phyloP scores from a whole-genome alignment of 2,888 invertebrate genomes.

The Eupithecia centaureata region DNA sequence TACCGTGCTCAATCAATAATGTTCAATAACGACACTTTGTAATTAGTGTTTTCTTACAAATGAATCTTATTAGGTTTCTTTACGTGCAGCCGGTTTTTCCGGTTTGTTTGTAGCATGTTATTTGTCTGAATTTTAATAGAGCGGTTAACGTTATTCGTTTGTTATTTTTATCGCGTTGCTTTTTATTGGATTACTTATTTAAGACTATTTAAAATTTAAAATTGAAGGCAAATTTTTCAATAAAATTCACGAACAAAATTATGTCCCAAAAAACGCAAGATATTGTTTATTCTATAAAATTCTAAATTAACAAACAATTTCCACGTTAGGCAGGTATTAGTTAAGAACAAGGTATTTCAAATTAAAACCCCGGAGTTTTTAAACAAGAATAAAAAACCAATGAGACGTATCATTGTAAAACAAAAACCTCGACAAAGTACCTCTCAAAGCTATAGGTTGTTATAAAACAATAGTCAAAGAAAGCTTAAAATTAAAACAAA shows the following conservation, averaged over 20 bases:
- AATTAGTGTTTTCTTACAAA: slow-evolving; percentile 34
- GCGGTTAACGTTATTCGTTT: neutral
- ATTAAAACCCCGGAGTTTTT: neutral
- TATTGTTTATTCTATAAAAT: too few species aligned
- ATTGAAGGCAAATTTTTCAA: neutral
- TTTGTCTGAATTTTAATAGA: neutral
- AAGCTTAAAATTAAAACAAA: slow-evolving; percentile 81
- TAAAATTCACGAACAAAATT: neutral
- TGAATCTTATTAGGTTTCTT: slow-evolving; percentile 41
- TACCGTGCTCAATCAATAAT: slow-evolving; percentile 48
- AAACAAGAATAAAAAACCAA: neutral
- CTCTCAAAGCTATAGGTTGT: slow-evolving; percentile 2
- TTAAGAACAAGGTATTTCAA: neutral
- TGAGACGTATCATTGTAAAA: neutral
- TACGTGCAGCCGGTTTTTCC: slow-evolving; percentile 20
- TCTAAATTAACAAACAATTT: neutral
- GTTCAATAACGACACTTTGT: slow-evolving; percentile 21
- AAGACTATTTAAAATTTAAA: neutral
- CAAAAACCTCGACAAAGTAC: neutral
- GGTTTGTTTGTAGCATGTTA: neutral
- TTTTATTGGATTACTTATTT: neutral
- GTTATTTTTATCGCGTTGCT: neutral
- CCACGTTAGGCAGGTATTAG: neutral
- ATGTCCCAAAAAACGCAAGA: neutral
- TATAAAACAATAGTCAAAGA: slow-evolving; percentile 55